Conservation (phyloP, 2,888 invertebrate species). For the Phaedon cochleariae region DNA sequence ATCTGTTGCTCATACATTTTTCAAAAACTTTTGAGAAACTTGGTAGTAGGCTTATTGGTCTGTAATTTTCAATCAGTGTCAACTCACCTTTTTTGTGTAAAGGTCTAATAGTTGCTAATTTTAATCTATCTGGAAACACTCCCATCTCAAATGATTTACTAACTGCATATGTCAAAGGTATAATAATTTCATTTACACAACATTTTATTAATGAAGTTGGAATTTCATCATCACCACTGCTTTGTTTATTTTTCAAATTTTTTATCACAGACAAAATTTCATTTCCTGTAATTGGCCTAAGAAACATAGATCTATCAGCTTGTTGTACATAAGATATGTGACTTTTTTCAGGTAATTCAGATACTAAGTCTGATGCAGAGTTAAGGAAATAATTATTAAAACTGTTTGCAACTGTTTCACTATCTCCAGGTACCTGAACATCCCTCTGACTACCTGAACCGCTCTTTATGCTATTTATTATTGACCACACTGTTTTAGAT, state of each 20-base stretch:
- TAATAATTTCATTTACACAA: background rate
- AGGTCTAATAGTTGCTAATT: background rate
- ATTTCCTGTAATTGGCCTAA: background rate
- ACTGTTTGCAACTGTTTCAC: background rate
- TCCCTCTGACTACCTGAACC: background rate
- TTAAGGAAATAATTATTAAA: background rate
- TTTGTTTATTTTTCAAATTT: conserved; percentile 3
- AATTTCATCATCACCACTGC: conserved; percentile 10
- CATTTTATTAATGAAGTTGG: conserved; percentile 4
- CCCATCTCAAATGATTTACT: conserved; percentile 10
- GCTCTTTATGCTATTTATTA: background rate
- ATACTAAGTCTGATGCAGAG: background rate
- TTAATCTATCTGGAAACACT: conserved; percentile 7
- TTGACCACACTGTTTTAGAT: background rate
- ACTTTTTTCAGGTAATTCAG: background rate
- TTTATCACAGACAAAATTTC: conserved; percentile 50
- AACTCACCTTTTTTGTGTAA: conserved; percentile 12
- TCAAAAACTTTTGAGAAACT: too few relatives aligned
- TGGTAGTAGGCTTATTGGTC: too few relatives aligned
- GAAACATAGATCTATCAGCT: background rate
- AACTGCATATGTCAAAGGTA: background rate
- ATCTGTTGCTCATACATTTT: too few relatives aligned
- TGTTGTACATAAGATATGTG: background rate
- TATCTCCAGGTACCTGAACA: background rate
- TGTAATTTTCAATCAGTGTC: too few relatives aligned